Conservation (phyloP, 2,888 invertebrate genomes). For the Eupelmus urozonus region DNA sequence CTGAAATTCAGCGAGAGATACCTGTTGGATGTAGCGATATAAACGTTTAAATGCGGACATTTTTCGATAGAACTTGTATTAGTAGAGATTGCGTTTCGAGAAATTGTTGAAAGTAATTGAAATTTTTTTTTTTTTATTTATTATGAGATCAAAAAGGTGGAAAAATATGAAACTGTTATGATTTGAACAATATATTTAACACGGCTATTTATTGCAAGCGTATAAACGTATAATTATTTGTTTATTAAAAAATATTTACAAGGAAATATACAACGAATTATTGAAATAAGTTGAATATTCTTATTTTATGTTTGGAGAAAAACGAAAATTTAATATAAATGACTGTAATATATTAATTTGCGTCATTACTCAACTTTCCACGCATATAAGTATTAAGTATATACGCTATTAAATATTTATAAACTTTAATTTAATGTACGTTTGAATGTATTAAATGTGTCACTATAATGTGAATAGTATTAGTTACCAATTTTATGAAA, state of each 20-base stretch:
- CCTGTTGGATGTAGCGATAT: no score
- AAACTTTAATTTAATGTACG: slow-evolving; percentile 24
- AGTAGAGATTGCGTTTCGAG: no score
- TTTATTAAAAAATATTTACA: background rate
- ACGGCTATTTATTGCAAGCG: no score
- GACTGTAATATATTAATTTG: slow-evolving; percentile 33
- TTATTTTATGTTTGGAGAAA: background rate
- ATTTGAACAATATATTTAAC: no score
- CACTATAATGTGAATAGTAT: slow-evolving; percentile 25
- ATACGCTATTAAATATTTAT: slow-evolving; percentile 33
- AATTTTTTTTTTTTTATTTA: no score
- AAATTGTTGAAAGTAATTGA: no score
- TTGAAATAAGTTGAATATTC: background rate
- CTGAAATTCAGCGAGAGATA: no score
- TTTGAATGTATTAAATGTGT: slow-evolving; percentile 32
- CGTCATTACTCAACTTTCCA: background rate
- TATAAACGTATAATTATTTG: background rate
- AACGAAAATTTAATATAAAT: slow-evolving; percentile 6
- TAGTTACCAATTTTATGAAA: slow-evolving; percentile 42
- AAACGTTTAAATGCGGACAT: no score
- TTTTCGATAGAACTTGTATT: no score
- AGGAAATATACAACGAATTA: background rate
- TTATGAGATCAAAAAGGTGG: no score
- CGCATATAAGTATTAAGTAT: slow-evolving; percentile 32
- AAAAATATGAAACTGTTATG: no score